phyloP scores from a whole-genome alignment of 2,888 invertebrate genomes.

The Drosophila suboccidentalis region DNA sequence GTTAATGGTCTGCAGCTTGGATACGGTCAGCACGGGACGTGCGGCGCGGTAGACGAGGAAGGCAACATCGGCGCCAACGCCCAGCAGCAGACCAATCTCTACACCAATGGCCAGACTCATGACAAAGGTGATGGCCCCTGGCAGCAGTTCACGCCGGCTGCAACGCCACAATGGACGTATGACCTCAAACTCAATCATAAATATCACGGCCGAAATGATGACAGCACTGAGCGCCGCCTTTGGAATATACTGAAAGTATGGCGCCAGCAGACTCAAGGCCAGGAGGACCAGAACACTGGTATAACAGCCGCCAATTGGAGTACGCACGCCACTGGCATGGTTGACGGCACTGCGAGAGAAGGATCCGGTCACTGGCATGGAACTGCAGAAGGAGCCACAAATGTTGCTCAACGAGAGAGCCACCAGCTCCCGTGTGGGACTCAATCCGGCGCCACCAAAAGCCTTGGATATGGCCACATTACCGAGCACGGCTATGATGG shows the following conservation, averaged over 20 bases:
- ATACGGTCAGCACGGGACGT: slow-evolving; percentile 91
- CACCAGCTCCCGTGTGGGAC: slow-evolving; percentile 95
- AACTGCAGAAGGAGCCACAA: slow-evolving; percentile 94
- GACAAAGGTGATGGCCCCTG: slow-evolving; percentile 94
- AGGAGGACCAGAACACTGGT: slow-evolving; percentile 93
- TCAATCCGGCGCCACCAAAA: slow-evolving; percentile 93
- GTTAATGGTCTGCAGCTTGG: slow-evolving; percentile 89
- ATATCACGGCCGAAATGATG: slow-evolving; percentile 97
- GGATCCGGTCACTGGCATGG: slow-evolving; percentile 96
- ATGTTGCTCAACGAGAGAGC: slow-evolving; percentile 95
- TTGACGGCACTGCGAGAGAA: slow-evolving; percentile 97
- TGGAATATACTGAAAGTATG: slow-evolving; percentile 95
- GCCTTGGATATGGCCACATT: slow-evolving; percentile 98
- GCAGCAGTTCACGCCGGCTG: slow-evolving; percentile 91
- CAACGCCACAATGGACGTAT: slow-evolving; percentile 95
- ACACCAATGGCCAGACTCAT: slow-evolving; percentile 93
- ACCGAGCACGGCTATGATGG: slow-evolving; percentile 95
- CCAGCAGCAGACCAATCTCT: slow-evolving; percentile 94
- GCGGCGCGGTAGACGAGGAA: slow-evolving; percentile 93
- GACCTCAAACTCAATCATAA: slow-evolving; percentile 97
- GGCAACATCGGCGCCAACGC: slow-evolving; percentile 92
- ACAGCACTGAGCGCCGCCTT: slow-evolving; percentile 96
- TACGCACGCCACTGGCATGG: slow-evolving; percentile 96
- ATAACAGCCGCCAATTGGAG: slow-evolving; percentile 94
- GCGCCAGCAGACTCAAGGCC: slow-evolving; percentile 94